Conservation (phyloP, 2,888 invertebrate species). For the Cancer borealis region DNA sequence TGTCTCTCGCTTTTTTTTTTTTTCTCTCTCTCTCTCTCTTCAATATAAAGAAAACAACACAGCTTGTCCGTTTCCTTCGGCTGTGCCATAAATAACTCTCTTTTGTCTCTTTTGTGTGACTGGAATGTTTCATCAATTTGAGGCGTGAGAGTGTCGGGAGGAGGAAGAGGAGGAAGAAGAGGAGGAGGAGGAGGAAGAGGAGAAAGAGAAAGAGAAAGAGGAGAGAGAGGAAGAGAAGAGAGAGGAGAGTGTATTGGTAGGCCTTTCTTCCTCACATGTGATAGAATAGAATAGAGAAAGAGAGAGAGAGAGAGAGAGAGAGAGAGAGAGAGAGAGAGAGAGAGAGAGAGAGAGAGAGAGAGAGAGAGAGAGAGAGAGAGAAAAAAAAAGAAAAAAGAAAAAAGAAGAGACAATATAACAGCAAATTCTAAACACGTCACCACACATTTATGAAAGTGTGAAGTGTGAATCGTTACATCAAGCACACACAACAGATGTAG, state of each 20-base stretch:
- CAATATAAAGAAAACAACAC: constrained; percentile 30
- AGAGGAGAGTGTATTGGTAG: neutral
- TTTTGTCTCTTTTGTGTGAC: constrained; percentile 49
- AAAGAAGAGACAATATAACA: neutral
- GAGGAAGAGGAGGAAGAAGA: neutral
- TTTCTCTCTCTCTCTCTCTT: constrained; percentile 34
- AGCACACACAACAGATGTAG: too few relatives aligned
- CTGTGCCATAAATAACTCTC: constrained; percentile 33
- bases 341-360: neutral
- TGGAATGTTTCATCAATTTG: constrained; percentile 31
- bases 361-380: neutral
- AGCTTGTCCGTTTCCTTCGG: neutral
- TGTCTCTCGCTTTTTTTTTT: constrained; percentile 6
- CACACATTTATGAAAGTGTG: too few relatives aligned
- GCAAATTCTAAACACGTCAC: neutral
- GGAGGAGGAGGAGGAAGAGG: neutral
- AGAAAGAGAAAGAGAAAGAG: neutral
- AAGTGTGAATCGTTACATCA: too few relatives aligned
- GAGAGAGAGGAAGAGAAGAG: neutral
- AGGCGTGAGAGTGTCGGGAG: neutral
- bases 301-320: neutral
- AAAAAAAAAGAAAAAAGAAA: neutral
- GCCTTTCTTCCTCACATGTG: neutral
- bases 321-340: neutral
- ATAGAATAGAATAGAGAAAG: neutral